Percentiles rank a stretch among this genome's conserved stretches.
phyloP scores from a whole-genome alignment of 2,888 invertebrate genomes.

The Camptogramma bilineatum region DNA sequence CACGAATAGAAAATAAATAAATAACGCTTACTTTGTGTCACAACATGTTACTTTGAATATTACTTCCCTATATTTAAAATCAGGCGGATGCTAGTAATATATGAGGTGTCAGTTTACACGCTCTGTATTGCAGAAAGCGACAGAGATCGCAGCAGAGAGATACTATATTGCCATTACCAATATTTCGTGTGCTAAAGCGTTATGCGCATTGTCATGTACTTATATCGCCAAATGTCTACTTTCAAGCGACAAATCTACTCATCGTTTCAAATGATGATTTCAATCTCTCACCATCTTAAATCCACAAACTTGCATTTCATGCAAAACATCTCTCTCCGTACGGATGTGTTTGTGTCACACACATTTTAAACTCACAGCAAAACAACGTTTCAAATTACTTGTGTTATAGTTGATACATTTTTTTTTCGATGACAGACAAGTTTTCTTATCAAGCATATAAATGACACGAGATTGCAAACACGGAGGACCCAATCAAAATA shows the following conservation, averaged over 20 bases:
- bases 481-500: background rate
- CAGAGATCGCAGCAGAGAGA: constrained; percentile 62
- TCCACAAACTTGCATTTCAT: constrained; percentile 68
- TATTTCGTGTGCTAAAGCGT: constrained; percentile 68
- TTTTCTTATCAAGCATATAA: background rate
- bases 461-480: constrained; percentile 27
- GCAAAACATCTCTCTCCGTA: constrained; percentile 67
- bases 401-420: constrained; percentile 9
- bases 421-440: background rate
- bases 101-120: constrained; percentile 16
- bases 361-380: constrained; percentile 47
- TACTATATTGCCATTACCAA: constrained; percentile 54
- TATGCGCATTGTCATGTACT: constrained; percentile 58
- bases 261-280: constrained; percentile 57
- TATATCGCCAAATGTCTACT: constrained; percentile 76
- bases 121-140: constrained; percentile 62
- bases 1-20: too few relatives aligned
- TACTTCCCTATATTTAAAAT: too few relatives aligned
- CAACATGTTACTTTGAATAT: background rate
- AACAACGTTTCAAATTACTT: constrained; percentile 42
- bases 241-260: constrained; percentile 69
- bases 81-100: too few relatives aligned
- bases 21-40: background rate
- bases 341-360: constrained; percentile 56
- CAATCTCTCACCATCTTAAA: constrained; percentile 55